These are phyloP conservation scores for Automeris io DNA, from an alignment of 2,888 invertebrate genomes.

Conservation along the genomic window DNA sequence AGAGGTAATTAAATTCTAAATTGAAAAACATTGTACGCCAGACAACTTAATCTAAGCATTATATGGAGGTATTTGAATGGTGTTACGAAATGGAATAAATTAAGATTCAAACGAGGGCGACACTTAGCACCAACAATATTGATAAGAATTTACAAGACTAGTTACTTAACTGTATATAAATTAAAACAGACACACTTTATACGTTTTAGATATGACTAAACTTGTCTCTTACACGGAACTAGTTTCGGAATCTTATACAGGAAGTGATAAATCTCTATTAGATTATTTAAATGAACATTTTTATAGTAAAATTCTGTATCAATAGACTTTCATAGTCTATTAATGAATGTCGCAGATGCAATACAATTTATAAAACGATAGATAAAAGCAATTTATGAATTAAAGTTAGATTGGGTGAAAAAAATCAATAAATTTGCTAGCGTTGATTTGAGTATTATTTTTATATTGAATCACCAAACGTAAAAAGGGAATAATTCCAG, in stretches of 20 bases:
- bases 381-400: background rate
- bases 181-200: background rate
- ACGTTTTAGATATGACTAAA: background rate
- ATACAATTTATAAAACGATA: background rate
- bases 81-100: constrained; percentile 2
- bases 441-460: too few species aligned
- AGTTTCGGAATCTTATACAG: background rate
- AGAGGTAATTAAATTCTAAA: background rate
- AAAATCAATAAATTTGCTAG: too few species aligned
- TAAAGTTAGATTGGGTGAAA: too few species aligned
- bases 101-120: constrained; percentile 1
- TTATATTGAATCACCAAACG: too few species aligned
- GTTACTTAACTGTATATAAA: constrained; percentile 2
- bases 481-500: too few species aligned
- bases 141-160: constrained; percentile 2
- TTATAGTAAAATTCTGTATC: background rate
- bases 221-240: background rate
- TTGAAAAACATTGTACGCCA: background rate
- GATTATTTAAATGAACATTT: background rate
- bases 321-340: background rate
- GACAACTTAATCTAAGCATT: background rate
- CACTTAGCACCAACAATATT: background rate
- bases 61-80: background rate
- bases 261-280: background rate
- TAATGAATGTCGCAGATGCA: too few species aligned